Conservation (phyloP, 2,797 vertebrate species). For the Sebastes kiyomatsui region DNA sequence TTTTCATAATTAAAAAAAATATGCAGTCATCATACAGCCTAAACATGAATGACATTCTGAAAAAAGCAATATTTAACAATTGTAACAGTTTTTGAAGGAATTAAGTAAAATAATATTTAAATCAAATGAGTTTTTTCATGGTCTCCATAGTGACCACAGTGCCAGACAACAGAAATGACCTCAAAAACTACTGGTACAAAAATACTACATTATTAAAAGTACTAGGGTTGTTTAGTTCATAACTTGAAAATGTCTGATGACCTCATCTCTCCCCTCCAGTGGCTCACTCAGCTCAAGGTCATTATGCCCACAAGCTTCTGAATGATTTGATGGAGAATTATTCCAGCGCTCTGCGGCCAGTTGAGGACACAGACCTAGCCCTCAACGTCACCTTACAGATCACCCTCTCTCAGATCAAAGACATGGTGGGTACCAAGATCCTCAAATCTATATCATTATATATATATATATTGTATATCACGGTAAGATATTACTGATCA, state of each 20-base stretch:
- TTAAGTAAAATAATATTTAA: neutral
- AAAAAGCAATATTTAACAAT: neutral
- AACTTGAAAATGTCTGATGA: neutral
- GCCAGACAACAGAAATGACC: neutral
- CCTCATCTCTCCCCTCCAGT: slow-evolving; percentile 61
- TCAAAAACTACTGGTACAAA: neutral
- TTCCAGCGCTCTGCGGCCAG: slow-evolving; percentile 91
- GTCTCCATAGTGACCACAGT: neutral
- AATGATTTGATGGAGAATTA: slow-evolving; percentile 94
- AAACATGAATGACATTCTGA: neutral
- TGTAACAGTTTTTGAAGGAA: neutral
- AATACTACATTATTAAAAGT: neutral
- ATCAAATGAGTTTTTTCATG: neutral
- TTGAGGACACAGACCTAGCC: slow-evolving; percentile 94
- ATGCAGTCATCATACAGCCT: neutral
- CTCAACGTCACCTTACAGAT: slow-evolving; percentile 97
- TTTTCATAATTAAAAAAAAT: neutral
- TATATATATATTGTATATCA: no score
- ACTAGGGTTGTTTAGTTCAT: neutral
- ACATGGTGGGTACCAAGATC: slow-evolving; percentile 87
- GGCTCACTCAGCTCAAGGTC: slow-evolving; percentile 89
- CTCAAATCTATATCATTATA: no score
- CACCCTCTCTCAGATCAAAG: slow-evolving; percentile 97
- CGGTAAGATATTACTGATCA: no score
- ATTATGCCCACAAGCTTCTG: slow-evolving; percentile 92